Evolutionary conservation across 2,113 vertebrate genomes (phyloP).

Genomic region (Formicarius rufipectus): DNA sequence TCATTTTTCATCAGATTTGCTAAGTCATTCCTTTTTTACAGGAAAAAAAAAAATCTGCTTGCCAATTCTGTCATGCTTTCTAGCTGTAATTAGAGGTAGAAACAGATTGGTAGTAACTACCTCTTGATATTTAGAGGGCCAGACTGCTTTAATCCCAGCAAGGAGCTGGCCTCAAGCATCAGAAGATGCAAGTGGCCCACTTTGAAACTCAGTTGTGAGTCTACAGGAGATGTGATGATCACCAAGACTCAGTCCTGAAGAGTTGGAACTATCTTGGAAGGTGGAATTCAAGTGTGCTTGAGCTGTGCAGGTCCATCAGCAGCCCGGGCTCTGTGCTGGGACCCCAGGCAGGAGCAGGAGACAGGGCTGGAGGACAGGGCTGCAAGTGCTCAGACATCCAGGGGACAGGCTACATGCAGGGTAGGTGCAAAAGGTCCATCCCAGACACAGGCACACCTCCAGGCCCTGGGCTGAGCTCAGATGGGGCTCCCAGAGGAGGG

Average conservation of each 20-base stretch:
- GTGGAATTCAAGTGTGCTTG: background rate
- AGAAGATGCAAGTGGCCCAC: background rate
- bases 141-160: background rate
- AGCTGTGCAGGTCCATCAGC: background rate
- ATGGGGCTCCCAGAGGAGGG: background rate
- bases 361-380: background rate
- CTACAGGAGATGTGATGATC: background rate
- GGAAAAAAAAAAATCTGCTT: background rate
- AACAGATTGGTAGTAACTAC: constrained; percentile 33
- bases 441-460: background rate
- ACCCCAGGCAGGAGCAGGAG: background rate
- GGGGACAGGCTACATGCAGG: background rate
- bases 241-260: background rate
- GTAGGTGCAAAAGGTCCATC: background rate
- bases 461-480: background rate
- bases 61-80: background rate
- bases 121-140: constrained; percentile 37
- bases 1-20: constrained; percentile 13
- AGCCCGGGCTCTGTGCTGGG: no score
- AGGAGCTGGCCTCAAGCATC: background rate
- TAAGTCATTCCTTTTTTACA: background rate
- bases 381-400: background rate
- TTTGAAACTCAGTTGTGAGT: background rate
- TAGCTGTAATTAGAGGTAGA: constrained; percentile 33
- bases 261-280: background rate